Percentiles rank a stretch among this genome's conserved stretches.
These are phyloP conservation scores for Drosophila leonis DNA, from an alignment of 2,888 invertebrate species.

Conservation along the genomic window DNA sequence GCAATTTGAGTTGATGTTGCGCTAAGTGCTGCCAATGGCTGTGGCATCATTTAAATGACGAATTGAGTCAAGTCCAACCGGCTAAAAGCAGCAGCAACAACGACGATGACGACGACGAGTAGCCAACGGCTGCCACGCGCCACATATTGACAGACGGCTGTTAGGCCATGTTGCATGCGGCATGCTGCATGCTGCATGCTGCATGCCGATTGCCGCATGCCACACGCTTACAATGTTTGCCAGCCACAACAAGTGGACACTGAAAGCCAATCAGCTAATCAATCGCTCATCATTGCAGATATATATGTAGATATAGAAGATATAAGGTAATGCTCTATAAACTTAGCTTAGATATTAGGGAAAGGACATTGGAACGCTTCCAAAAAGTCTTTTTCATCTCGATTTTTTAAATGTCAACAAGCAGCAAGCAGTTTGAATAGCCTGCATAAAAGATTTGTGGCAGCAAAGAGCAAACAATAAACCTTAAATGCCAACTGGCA, in stretches of 20 bases:
- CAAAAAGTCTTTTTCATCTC: too few species aligned
- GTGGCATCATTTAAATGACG: slow-evolving; percentile 75
- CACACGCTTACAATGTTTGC: slow-evolving; percentile 7
- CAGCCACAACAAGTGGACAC: slow-evolving; percentile 5
- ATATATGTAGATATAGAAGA: too few species aligned
- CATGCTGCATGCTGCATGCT: slow-evolving; percentile 14
- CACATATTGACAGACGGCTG: slow-evolving; percentile 52
- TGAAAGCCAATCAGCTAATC: slow-evolving; percentile 32
- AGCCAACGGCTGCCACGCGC: slow-evolving; percentile 43
- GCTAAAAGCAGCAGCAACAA: slow-evolving; percentile 32
- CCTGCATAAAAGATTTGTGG: too few species aligned
- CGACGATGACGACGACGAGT: slow-evolving; percentile 12
- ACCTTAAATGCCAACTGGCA: too few species aligned
- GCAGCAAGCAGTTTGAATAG: too few species aligned
- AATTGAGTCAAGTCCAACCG: slow-evolving; percentile 72
- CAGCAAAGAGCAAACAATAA: too few species aligned
- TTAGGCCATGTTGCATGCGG: slow-evolving; percentile 22
- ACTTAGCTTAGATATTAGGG: too few species aligned
- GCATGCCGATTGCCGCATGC: slow-evolving; percentile 20
- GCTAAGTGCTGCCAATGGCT: slow-evolving; percentile 73
- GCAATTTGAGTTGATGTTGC: slow-evolving; percentile 77
- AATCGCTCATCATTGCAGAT: slow-evolving; percentile 24
- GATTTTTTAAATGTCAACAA: too few species aligned
- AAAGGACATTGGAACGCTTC: too few species aligned
- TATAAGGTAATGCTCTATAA: too few species aligned